These are phyloP conservation scores for Fabriciana adippe DNA, from an alignment of 2,888 invertebrate genomes.

Conservation along the genomic window DNA sequence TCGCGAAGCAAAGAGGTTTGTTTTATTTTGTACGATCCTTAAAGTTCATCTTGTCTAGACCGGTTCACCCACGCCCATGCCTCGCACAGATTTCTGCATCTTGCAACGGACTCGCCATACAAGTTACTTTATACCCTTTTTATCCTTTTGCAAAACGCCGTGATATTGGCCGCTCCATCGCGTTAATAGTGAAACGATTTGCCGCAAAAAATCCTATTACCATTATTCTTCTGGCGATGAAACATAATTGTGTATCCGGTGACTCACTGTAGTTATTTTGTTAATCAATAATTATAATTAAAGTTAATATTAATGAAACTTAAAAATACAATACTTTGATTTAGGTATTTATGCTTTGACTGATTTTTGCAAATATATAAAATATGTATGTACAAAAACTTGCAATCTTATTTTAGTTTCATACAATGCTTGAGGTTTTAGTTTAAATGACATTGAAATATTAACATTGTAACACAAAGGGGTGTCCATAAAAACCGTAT, in stretches of 20 bases:
- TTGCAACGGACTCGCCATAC: conserved; percentile 77
- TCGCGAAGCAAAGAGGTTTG: conserved; percentile 68
- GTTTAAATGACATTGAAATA: conserved; percentile 25
- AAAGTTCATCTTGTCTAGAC: conserved; percentile 81
- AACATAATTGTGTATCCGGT: conserved; percentile 38
- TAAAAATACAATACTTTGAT: neutral
- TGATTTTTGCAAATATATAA: neutral
- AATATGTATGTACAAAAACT: neutral
- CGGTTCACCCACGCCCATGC: conserved; percentile 75
- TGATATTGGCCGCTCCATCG: conserved; percentile 55
- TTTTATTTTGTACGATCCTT: conserved; percentile 75
- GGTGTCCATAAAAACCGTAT: conserved; percentile 30
- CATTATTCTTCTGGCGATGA: conserved; percentile 42
- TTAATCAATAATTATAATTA: conserved; percentile 10
- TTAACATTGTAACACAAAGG: conserved; percentile 27
- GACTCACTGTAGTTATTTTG: conserved; percentile 8
- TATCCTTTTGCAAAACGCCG: conserved; percentile 72
- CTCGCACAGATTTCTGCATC: conserved; percentile 81
- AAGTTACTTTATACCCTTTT: conserved; percentile 77
- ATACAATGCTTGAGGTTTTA: conserved; percentile 11
- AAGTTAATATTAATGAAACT: neutral
- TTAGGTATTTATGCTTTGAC: neutral
- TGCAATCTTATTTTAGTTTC: neutral
- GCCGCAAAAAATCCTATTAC: conserved; percentile 52
- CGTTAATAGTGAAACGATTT: conserved; percentile 68